These are phyloP conservation scores for Benthosema pterotum DNA, from an alignment of 2,797 vertebrate genomes.

Conservation along the genomic window DNA sequence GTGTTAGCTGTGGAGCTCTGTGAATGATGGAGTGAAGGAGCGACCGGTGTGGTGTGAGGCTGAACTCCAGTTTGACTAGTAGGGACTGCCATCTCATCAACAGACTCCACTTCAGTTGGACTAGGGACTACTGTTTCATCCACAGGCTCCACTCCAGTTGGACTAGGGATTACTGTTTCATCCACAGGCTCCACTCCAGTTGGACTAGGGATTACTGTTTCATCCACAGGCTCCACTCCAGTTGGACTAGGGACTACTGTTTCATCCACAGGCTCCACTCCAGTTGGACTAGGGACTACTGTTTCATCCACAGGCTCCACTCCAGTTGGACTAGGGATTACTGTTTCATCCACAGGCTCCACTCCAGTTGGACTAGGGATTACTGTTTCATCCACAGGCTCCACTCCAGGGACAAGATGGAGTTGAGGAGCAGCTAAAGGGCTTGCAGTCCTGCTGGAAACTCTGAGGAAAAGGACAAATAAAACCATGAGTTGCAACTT, in stretches of 20 bases:
- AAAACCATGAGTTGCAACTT: not conserved
- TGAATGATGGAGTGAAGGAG: slow-evolving; percentile 25
- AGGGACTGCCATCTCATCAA: slow-evolving; percentile 22
- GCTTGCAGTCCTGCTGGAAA: slow-evolving; percentile 6
- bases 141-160: slow-evolving; percentile 37
- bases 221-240: slow-evolving; percentile 32
- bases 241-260: slow-evolving; percentile 40
- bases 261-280: slow-evolving; percentile 33
- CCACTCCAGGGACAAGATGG: slow-evolving; percentile 19
- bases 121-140: slow-evolving; percentile 22
- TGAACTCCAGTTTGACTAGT: slow-evolving; percentile 32
- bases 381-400: slow-evolving; percentile 35
- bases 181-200: slow-evolving; percentile 35
- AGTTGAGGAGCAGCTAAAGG: slow-evolving; percentile 25
- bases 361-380: slow-evolving; percentile 34
- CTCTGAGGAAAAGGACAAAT: slow-evolving; percentile 11
- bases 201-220: slow-evolving; percentile 36
- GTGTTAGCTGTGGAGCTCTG: slow-evolving; percentile 19
- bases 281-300: slow-evolving; percentile 37
- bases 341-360: slow-evolving; percentile 32
- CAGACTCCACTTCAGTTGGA: slow-evolving; percentile 43
- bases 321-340: slow-evolving; percentile 38
- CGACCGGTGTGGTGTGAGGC: slow-evolving; percentile 17
- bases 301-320: slow-evolving; percentile 31
- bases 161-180: slow-evolving; percentile 35